Base-by-base conservation (phyloP, 2,797 vertebrate genomes). In the Tenualosa ilisha region DNA sequence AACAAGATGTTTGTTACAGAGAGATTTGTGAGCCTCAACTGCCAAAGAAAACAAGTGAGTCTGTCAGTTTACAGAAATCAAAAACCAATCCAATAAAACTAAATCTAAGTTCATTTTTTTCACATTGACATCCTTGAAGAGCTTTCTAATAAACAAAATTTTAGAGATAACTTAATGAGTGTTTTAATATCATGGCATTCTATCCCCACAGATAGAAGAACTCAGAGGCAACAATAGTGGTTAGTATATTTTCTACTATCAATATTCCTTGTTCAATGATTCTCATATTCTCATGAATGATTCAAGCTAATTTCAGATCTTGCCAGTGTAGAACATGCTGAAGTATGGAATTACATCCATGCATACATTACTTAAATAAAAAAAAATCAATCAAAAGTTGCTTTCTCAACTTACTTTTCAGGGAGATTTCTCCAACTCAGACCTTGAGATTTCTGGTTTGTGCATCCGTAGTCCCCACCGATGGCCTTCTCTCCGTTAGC, bases 1-100 rank as follows among this genome's bases (percentile, higher is more conserved):
- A 97, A 88, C 97, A 97, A 89, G 97, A 98, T 59, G 72, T 98
- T 92, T 99, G 98, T 94, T 97, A 97, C 93, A 95, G 95, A 89
- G 98, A 99, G 94, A 96, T 96, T 89, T 99, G 98, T 85, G 94
- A 97, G 89, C 93, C 96, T 24, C 89, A 93, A 0, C 81, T 90
- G 88, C 86, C 90, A 2, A 84, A 91, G 91, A 96, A 93, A 91
- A 91, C 91, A 75, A 75, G 68, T 75, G 6, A 75, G 68, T 75
- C 15, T 3, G 68, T 1, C 3, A 15, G 0, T 43, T 2, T 75
- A 4, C 1, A 43, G 12, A 75, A 75, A 75, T 43, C 65, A 75
- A 7, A 20, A 31, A 0, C 5, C 31, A 7, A 1, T 6, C 15
- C 40, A 4, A 1, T 75, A 75, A 37, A 31, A 40, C 13, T 11